Evolutionary conservation across 2,113 vertebrate species (phyloP), one percentile per base, ranked within the genome.

Genomic region (Etia nguti): DNA sequence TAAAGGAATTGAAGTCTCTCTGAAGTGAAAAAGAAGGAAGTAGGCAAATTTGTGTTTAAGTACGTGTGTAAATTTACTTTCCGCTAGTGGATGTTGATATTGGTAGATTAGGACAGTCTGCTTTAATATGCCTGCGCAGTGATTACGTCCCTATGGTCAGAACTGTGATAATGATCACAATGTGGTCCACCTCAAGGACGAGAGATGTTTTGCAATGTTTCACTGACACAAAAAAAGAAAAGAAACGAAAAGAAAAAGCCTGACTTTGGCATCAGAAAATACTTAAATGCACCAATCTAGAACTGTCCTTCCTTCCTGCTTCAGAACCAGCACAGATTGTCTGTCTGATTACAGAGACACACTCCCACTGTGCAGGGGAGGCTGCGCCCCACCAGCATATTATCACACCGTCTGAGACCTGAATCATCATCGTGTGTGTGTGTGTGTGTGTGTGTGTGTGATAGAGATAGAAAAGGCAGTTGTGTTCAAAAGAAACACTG

Each of bases 281-380:
- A 38, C 73, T 16, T 54, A 89, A 57, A 56, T 24, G 24, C 79
- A 57, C 31, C 79, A 82, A 54, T 31, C 43, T 46, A 87, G 68
- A 89, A 89, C 36, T 70, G 85, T 81, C 65, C 87, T 56, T 88
- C 70, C 82, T 41, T 70, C 65, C 81, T 62, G 88, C 90, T 87
- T 91, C 57, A 86, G 89, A 91, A 91, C 60, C 86, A 75, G 90
- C 82, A 90, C 91, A 80, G 90, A 92, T 86, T 88, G 86, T 92
- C 91, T 89, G 89, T 92, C 91, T 92, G 91, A 94, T 91, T 86
- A 90, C 81, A 85, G 81, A 92, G 79, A 86, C 80, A 90, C 90
- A 84, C 73, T 91, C 88, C 80, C 41, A 62, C 75, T 88, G 89
- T 86, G 82, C 93, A 89, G 87, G 77, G 91, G 84, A 92, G 59